Evolutionary conservation across 2,113 vertebrate species (phyloP).

Genomic region (Genyomyrus donnyi): DNA sequence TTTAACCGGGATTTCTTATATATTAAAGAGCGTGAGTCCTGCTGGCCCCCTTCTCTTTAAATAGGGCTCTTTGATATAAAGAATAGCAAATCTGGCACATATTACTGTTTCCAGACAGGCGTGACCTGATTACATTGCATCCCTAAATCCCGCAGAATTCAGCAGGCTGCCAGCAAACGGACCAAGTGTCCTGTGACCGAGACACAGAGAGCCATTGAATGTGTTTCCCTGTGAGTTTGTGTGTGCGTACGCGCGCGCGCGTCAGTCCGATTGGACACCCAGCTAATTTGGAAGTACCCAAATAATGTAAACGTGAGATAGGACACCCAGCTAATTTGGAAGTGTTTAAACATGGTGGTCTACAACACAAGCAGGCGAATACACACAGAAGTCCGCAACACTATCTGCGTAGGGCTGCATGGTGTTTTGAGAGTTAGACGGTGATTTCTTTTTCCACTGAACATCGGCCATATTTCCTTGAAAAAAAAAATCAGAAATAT

Average conservation of each 20-base stretch:
- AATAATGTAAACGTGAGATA: no score
- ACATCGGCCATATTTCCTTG: not conserved
- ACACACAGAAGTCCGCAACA: not conserved
- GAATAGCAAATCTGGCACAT: not conserved
- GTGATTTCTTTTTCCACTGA: not conserved
- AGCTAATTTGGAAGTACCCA: not conserved
- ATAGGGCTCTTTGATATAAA: not conserved
- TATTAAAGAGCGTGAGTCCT: not conserved
- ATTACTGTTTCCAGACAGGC: conserved; percentile 9
- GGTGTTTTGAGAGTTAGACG: not conserved
- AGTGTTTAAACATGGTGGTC: not conserved
- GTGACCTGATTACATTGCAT: conserved; percentile 7
- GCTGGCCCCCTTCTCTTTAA: not conserved
- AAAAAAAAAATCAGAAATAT: not conserved
- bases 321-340: not conserved
- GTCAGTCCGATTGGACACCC: not conserved
- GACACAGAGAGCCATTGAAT: not conserved
- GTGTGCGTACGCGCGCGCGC: not conserved
- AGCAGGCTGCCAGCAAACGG: not conserved
- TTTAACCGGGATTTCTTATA: not conserved
- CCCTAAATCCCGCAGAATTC: not conserved
- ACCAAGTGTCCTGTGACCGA: not conserved
- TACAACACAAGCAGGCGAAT: not conserved
- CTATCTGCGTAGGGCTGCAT: not conserved
- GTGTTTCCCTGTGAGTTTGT: not conserved